phyloP scores from a whole-genome alignment of 2,113 vertebrate genomes.

The Spea multiplicata region DNA sequence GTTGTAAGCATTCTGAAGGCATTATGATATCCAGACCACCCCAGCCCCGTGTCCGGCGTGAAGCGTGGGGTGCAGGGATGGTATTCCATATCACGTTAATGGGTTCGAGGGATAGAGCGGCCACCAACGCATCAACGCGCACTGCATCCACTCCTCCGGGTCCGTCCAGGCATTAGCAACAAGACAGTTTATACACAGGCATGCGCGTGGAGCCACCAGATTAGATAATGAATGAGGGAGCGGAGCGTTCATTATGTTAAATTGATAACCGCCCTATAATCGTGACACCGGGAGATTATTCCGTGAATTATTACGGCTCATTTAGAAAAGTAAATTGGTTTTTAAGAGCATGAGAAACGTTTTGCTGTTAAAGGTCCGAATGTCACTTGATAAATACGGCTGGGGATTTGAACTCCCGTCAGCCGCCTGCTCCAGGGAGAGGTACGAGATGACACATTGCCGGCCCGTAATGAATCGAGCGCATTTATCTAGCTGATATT shows the following conservation, averaged over 20 bases:
- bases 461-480: slow-evolving; percentile 40
- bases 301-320: slow-evolving; percentile 18
- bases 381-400: slow-evolving; percentile 11
- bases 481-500: slow-evolving; percentile 50
- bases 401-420: not conserved
- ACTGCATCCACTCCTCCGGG: too few species aligned
- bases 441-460: slow-evolving; percentile 35
- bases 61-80: too few species aligned
- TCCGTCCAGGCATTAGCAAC: too few species aligned
- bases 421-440: slow-evolving; percentile 26
- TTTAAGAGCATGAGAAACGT: slow-evolving; percentile 12
- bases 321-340: not conserved
- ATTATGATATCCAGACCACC: too few species aligned
- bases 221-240: slow-evolving; percentile 10
- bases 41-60: too few species aligned
- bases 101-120: too few species aligned
- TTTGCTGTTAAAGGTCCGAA: not conserved
- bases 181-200: not conserved
- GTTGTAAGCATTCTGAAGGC: too few species aligned
- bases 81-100: too few species aligned
- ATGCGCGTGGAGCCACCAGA: not conserved
- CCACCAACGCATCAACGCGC: too few species aligned
- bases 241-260: slow-evolving; percentile 1
- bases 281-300: not conserved
- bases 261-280: slow-evolving; percentile 20